Conservation (phyloP, 2,113 vertebrate species). For the Centrocercus urophasianus region DNA sequence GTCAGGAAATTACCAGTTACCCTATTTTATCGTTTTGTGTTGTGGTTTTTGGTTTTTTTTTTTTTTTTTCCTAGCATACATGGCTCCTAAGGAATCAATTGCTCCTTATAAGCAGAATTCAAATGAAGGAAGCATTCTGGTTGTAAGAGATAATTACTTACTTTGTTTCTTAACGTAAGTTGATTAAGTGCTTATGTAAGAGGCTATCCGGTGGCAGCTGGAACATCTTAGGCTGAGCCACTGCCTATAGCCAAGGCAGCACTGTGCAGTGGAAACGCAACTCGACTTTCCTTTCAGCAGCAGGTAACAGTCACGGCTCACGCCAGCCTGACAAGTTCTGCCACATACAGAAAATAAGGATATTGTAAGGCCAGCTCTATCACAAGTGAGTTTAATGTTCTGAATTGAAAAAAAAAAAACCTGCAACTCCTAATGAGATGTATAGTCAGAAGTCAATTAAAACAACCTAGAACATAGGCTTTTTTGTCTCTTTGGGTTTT, state of each 20-base stretch:
- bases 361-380: not conserved
- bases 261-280: not conserved
- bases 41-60: too few species aligned
- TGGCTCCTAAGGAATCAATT: not conserved
- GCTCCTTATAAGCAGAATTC: not conserved
- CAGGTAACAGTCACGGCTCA: not conserved
- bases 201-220: not conserved
- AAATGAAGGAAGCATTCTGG: not conserved
- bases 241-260: not conserved
- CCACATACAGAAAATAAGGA: not conserved
- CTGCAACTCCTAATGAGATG: not conserved
- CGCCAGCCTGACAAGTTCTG: not conserved
- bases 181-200: conserved; percentile 53
- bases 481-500: too few species aligned
- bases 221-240: not conserved
- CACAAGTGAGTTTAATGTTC: not conserved
- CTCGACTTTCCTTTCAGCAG: not conserved
- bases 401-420: not conserved
- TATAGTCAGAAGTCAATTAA: not conserved
- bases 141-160: not conserved
- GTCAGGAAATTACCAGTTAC: not conserved
- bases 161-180: conserved; percentile 45
- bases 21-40: not conserved
- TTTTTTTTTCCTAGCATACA: not conserved
- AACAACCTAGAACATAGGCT: not conserved